Evolutionary conservation across 2,113 vertebrate genomes (phyloP).

Genomic region (Trachemys scripta): DNA sequence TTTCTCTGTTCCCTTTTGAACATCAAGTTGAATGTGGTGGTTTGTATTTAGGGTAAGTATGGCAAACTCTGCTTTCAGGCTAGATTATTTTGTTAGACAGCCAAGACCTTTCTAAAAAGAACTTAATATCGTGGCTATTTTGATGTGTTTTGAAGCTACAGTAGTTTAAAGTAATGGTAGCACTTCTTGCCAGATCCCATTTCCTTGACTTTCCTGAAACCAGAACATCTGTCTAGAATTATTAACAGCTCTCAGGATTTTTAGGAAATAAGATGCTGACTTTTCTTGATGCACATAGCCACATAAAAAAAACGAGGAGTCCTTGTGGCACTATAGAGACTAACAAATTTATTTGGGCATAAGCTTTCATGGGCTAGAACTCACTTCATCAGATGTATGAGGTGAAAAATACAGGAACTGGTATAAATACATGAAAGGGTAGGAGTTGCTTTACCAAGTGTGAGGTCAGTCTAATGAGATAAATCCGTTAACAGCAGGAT

Average conservation of each 20-base stretch:
- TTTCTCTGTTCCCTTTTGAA: not conserved
- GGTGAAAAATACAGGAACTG: too few species aligned
- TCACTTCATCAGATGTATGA: too few species aligned
- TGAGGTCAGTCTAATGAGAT: too few species aligned
- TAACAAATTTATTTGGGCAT: too few species aligned
- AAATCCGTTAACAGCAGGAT: too few species aligned
- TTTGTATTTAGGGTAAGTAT: slow-evolving; percentile 2
- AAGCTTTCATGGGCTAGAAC: too few species aligned
- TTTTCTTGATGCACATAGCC: not conserved
- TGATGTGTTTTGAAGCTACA: slow-evolving; percentile 14
- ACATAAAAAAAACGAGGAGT: not conserved
- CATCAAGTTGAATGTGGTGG: not conserved
- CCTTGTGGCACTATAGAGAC: too few species aligned
- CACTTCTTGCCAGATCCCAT: slow-evolving; percentile 34
- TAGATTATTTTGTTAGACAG: not conserved
- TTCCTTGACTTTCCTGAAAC: slow-evolving; percentile 63
- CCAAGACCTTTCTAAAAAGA: not conserved
- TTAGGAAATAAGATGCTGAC: slow-evolving; percentile 30
- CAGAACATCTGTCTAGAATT: not conserved
- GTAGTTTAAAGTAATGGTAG: slow-evolving; percentile 19
- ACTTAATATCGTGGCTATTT: not conserved
- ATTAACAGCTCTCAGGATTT: slow-evolving; percentile 26
- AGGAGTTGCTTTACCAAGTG: too few species aligned
- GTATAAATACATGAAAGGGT: too few species aligned
- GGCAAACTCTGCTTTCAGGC: not conserved